Base-by-base conservation (phyloP, 53 echinoderm and acorn worm genomes). In the Holothuria leucospilota region DNA sequence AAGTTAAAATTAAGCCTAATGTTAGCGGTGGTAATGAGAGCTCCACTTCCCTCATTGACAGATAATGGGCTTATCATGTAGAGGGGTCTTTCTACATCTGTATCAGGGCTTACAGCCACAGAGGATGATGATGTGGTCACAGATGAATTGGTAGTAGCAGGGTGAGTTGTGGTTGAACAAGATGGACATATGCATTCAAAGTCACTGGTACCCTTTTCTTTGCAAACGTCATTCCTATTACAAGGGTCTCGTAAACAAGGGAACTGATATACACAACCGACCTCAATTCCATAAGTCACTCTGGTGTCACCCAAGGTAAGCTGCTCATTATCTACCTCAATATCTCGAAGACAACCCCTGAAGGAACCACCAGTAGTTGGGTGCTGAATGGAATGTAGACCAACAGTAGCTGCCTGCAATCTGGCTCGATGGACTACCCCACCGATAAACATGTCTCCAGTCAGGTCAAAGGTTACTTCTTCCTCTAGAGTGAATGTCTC, bases 381-480 rank as follows among this genome's bases (percentile, higher is more conserved):
- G 89, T 95, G 93, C 10, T 90, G 90, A 64, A 99, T 84, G 5
- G 95, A 99, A 41, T 78, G 67, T 7, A 99, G 67, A 38, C 93
- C 94, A 58, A 85, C 91, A 21, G 72, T 41, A 70, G 86, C 90
- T 27, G 99, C 95, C 61, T 92, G 85, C 27, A 86, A 39, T 42
- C 99, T 90, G 29, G 95, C 93, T 75, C 90, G 92, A n/a, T 89
- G 90, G 73, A 95, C 88, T 13, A 99, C 94, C 0, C 99, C 99
- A 39, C 99, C 99, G 26, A 99, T 84, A 80, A 90, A 94, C 46
- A 99, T 52, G 53, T 86, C 79, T 73, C 99, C 94, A 0, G 83
- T 83, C 7, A 95, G 87, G 27, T 89, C 81, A 41, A 92, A 72
- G 40, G 84, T 86, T 34, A 75, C 13, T 38, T 85, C 53, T 39